A percentile compares a stretch with the other conserved stretches of the same genome.
phyloP scores from a whole-genome alignment of 2,113 vertebrate species.

The Oceanodroma tethys region DNA sequence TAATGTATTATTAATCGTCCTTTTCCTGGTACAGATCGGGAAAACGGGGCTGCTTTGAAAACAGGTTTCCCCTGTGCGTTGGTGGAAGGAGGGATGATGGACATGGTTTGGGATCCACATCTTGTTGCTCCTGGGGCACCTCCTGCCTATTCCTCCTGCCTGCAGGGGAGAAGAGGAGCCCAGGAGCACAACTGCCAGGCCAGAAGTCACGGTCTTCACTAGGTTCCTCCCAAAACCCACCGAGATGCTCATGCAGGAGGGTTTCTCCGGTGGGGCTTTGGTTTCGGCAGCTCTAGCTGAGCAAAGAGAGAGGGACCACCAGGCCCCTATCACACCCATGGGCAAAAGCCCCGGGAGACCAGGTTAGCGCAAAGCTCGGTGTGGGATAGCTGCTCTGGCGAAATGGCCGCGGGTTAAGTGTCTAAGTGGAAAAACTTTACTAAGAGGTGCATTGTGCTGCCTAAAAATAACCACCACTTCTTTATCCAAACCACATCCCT shows the following conservation, averaged over 20 bases:
- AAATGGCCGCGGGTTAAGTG: neutral
- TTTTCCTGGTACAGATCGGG: neutral
- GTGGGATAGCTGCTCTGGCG: neutral
- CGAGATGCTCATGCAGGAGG: neutral
- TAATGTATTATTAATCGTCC: neutral
- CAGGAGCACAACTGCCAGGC: neutral
- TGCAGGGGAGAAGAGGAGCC: neutral
- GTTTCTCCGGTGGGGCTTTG: neutral
- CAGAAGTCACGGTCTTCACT: neutral
- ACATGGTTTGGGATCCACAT: neutral
- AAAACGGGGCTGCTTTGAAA: neutral
- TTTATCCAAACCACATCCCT: conserved; percentile 53
- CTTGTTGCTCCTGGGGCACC: neutral
- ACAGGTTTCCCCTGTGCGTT: neutral
- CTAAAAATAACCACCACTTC: conserved; percentile 48
- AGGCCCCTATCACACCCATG: neutral
- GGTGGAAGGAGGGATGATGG: neutral
- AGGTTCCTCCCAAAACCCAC: neutral
- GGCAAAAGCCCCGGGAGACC: neutral
- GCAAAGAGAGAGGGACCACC: neutral
- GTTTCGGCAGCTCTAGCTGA: neutral
- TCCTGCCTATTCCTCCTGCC: neutral
- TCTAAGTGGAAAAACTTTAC: conserved; percentile 50
- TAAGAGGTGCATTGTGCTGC: conserved; percentile 47
- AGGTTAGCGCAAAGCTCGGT: neutral